Evolutionary conservation across 1,140 invertebrate species (phyloP).

Genomic region (Drosophila burlai): DNA sequence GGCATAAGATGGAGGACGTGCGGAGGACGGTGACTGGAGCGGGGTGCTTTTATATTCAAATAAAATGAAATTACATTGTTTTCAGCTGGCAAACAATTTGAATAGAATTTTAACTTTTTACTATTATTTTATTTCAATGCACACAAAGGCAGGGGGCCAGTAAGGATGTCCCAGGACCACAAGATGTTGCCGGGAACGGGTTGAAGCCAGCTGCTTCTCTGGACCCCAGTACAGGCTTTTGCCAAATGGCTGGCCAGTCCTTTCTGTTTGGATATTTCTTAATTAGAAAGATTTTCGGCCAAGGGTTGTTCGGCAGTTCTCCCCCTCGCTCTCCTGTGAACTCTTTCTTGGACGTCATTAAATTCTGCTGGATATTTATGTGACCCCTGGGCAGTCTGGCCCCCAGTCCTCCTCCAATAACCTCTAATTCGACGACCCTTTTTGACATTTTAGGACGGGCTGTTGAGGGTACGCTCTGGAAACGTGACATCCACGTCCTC

Average conservation of each 20-base stretch:
- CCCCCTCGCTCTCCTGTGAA: background rate
- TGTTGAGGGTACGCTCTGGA: conserved; percentile 17
- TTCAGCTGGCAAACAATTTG: conserved; percentile 84
- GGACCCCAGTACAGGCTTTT: conserved; percentile 11
- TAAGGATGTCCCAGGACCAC: conserved; percentile 48
- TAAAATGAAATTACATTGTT: conserved; percentile 85
- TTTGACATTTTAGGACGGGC: conserved; percentile 46
- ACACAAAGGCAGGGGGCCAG: conserved; percentile 62
- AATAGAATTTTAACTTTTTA: conserved; percentile 85
- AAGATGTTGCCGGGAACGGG: conserved; percentile 47
- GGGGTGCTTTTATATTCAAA: conserved; percentile 81
- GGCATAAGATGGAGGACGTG: conserved; percentile 76
- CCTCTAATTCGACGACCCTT: conserved; percentile 55
- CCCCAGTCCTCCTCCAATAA: conserved; percentile 9
- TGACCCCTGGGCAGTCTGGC: conserved; percentile 60
- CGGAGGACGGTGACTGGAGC: conserved; percentile 25
- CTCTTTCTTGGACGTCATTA: conserved; percentile 76
- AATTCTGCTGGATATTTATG: conserved; percentile 72
- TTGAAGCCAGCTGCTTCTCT: conserved; percentile 48
- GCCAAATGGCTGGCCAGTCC: conserved; percentile 57
- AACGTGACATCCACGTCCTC: conserved; percentile 64
- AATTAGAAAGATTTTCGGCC: conserved; percentile 79
- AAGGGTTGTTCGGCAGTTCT: conserved; percentile 62
- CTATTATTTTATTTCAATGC: conserved; percentile 84
- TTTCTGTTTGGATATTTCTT: conserved; percentile 70